Evolutionary conservation across 2,113 vertebrate genomes (phyloP).

Genomic region (Oceanites oceanicus): DNA sequence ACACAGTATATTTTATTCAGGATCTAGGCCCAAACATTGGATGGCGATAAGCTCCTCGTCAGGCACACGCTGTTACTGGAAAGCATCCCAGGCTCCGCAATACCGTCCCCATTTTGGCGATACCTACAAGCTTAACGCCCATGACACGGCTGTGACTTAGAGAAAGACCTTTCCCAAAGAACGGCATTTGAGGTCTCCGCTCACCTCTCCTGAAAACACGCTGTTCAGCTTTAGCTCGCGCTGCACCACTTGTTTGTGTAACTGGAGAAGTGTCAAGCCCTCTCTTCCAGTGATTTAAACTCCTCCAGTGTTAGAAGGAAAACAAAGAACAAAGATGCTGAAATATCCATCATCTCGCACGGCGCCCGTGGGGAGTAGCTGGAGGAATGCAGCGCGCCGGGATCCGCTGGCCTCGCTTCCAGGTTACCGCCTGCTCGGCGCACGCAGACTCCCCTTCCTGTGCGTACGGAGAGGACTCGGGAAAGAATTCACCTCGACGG

Average conservation of each 20-base stretch:
- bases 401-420: conserved; percentile 34
- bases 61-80: neutral
- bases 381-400: conserved; percentile 41
- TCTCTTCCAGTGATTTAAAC: conserved; percentile 74
- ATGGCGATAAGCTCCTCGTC: neutral
- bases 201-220: conserved; percentile 34
- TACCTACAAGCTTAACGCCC: neutral
- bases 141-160: neutral
- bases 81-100: neutral
- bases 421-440: neutral
- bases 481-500: neutral
- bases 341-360: conserved; percentile 73
- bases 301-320: conserved; percentile 59
- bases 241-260: conserved; percentile 62
- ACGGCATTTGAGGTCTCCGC: neutral
- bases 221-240: neutral
- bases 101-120: neutral
- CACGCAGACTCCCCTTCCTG: conserved; percentile 66
- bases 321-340: conserved; percentile 77
- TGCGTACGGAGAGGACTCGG: neutral
- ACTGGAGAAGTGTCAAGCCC: conserved; percentile 58
- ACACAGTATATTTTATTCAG: neutral
- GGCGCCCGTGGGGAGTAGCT: conserved; percentile 45
- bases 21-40: neutral
- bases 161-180: neutral